Conservation (phyloP, 2,113 vertebrate species). For the Hypocryptadius cinnamomeus region DNA sequence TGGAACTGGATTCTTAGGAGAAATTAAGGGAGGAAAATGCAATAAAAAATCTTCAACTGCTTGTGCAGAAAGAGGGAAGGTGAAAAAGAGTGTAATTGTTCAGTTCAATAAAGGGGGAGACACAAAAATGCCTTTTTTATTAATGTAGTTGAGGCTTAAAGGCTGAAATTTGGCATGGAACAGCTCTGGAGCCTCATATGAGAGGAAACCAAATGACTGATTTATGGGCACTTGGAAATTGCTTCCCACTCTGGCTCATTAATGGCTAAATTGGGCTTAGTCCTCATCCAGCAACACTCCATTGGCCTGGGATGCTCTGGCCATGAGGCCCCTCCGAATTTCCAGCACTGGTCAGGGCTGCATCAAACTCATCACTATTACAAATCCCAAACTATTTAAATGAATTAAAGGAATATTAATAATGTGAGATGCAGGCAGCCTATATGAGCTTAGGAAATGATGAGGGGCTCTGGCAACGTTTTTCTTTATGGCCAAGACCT, state of each 20-base stretch:
- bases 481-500: not conserved
- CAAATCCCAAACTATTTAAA: not conserved
- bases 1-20: not conserved
- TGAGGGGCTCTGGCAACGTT: not conserved
- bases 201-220: constrained; percentile 35
- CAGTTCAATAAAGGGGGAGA: not conserved
- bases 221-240: constrained; percentile 18
- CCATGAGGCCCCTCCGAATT: rapidly evolving
- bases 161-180: constrained; percentile 12
- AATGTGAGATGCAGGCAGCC: not conserved
- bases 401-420: not conserved
- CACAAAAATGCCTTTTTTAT: not conserved
- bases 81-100: not conserved
- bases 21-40: not conserved
- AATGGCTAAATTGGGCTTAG: not conserved
- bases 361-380: not conserved
- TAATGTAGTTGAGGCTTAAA: not conserved
- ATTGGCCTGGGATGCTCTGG: not conserved
- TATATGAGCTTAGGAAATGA: not conserved
- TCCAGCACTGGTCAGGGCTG: not conserved
- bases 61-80: not conserved
- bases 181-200: not conserved
- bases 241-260: not conserved
- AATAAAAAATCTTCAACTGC: not conserved
- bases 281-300: not conserved